A percentile compares a stretch with the other conserved stretches of the same genome.
Conservation (phyloP, 2,113 vertebrate species). For the Nothocercus julius region DNA sequence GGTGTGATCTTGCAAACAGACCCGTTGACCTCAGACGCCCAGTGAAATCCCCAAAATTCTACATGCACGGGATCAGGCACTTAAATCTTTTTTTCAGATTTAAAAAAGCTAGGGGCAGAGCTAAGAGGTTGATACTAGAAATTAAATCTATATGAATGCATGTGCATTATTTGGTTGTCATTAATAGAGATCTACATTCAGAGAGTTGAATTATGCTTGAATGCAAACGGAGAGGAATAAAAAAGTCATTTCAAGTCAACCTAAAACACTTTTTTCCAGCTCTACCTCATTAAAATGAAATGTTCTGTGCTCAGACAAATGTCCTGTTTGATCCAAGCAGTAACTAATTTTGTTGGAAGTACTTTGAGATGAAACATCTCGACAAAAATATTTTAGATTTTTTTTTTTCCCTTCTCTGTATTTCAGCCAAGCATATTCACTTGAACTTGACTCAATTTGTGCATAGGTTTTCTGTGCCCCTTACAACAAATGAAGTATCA, state of each 20-base stretch:
- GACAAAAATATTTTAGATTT: not conserved
- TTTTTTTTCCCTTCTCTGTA: not conserved
- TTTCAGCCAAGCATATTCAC: fast-evolving
- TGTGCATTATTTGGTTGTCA: not conserved
- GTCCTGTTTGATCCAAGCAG: not conserved
- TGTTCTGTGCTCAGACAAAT: not conserved
- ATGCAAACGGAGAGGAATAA: not conserved
- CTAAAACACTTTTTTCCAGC: not conserved
- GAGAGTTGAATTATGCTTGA: not conserved
- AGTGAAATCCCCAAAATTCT: not conserved
- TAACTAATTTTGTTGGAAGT: not conserved
- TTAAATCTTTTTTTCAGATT: not conserved
- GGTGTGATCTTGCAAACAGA: not conserved
- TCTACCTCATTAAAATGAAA: not conserved
- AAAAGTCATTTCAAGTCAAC: not conserved
- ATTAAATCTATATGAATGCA: not conserved
- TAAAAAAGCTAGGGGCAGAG: not conserved
- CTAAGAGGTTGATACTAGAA: not conserved
- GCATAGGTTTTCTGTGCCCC: not conserved
- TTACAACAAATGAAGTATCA: not conserved
- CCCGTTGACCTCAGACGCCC: not conserved
- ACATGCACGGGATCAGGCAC: fast-evolving
- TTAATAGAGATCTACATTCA: not conserved
- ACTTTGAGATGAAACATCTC: not conserved
- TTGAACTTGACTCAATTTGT: not conserved